phyloP scores from a whole-genome alignment of 1,140 invertebrate species.

The Lasioglossum baleicum region DNA sequence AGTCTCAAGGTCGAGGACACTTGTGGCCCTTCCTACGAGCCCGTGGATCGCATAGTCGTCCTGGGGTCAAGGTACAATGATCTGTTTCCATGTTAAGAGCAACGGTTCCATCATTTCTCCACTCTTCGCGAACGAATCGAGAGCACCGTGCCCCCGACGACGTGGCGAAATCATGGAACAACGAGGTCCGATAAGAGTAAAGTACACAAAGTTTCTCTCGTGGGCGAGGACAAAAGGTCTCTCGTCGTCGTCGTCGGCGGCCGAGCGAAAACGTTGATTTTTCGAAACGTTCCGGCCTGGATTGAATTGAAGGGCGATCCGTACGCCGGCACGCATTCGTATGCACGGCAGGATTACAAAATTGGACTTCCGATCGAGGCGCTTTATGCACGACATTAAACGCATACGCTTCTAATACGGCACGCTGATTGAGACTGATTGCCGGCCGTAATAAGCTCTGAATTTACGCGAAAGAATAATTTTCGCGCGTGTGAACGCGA shows the following conservation, averaged over 20 bases:
- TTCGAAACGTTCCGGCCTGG: slow-evolving; percentile 19
- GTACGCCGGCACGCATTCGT: slow-evolving; percentile 33
- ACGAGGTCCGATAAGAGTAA: neutral
- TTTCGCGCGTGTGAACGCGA: slow-evolving; percentile 1
- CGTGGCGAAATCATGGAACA: slow-evolving; percentile 25
- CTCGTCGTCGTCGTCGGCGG: neutral
- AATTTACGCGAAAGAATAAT: slow-evolving; percentile 40
- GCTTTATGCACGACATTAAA: slow-evolving; percentile 38
- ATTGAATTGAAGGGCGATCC: slow-evolving; percentile 32
- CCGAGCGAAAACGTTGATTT: neutral
- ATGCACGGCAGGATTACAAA: slow-evolving; percentile 45
- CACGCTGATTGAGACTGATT: slow-evolving; percentile 41
- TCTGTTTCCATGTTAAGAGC: slow-evolving; percentile 28
- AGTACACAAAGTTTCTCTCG: neutral
- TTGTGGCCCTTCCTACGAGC: slow-evolving; percentile 49
- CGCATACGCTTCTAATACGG: slow-evolving; percentile 42
- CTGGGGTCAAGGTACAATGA: slow-evolving; percentile 38
- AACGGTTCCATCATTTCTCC: slow-evolving; percentile 51
- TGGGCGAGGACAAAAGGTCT: neutral
- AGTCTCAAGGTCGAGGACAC: slow-evolving; percentile 44
- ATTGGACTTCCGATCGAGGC: slow-evolving; percentile 42
- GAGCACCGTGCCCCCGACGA: neutral
- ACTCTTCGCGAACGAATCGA: slow-evolving; percentile 24
- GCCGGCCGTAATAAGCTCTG: slow-evolving; percentile 31
- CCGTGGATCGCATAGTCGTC: slow-evolving; percentile 36